Evolutionary conservation across 2,113 vertebrate genomes (phyloP).

Genomic region (Prunella fulvescens): DNA sequence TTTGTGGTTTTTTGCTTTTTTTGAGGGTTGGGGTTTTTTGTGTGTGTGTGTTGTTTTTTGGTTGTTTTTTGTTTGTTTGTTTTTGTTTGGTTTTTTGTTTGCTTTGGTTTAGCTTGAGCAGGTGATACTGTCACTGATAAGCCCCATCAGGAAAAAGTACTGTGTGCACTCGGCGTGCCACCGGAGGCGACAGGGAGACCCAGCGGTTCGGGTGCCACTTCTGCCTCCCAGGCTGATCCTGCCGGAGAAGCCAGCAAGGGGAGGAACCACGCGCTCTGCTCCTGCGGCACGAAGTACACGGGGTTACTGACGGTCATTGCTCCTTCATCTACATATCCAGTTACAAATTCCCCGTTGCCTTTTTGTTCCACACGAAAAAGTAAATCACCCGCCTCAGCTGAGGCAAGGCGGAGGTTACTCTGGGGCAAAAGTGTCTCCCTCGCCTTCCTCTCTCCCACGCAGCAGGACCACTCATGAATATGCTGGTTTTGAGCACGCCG

Average conservation of each 20-base stretch:
- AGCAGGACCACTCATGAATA: background rate
- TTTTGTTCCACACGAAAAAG: slow-evolving; percentile 49
- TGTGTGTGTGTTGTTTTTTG: background rate
- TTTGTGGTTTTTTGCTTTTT: background rate
- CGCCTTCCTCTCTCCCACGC: background rate
- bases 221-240: background rate
- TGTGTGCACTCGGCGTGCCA: background rate
- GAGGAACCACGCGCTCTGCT: background rate
- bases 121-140: background rate
- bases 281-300: background rate
- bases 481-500: accelerated
- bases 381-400: slow-evolving; percentile 39
- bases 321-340: slow-evolving; percentile 60
- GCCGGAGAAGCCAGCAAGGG: background rate
- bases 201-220: accelerated
- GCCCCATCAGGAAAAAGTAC: accelerated
- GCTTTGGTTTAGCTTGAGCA: background rate
- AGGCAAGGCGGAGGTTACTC: slow-evolving; percentile 7
- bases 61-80: too few relatives aligned
- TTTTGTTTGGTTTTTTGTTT: too few relatives aligned
- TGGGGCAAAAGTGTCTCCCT: background rate
- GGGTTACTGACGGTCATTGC: slow-evolving; percentile 77
- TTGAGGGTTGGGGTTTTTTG: background rate
- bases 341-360: slow-evolving; percentile 64
- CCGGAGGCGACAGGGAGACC: accelerated